Base-by-base conservation (phyloP, 2,888 invertebrate species). In the Junonia oenone region DNA sequence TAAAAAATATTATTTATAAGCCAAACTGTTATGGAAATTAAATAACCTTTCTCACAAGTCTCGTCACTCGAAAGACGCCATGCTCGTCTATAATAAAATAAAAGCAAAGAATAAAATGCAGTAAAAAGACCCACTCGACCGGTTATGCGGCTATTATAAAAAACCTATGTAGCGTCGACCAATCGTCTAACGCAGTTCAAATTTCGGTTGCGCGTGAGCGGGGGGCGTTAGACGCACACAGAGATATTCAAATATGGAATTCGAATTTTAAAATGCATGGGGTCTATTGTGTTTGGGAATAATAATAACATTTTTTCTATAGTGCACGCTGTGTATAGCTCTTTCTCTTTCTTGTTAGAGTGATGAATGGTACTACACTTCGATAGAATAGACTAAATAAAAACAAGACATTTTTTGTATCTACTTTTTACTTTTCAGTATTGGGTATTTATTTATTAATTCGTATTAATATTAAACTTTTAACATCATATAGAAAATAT, bases 111-210 rank as follows among this genome's bases (percentile, higher is more conserved):
- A 56, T 57, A 63, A 61, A 59, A 60, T 56, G 59, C 57, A 50
- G 51, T 45, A 60, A 59, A 64, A 64, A 60, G 57, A 55, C 55
- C 51, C 47, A 51, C 46, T 47, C 35, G 48, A 64, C 57, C 58
- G 50, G 56, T 58, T 60, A 49, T 50, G 57, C 19, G 38, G 11
- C 37, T 15, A 56, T 49, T 40, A 52, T 45, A 49, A 61, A 61
- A 57, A 61, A 59, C 51, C 27, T 51, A 65, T 57, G 72, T 68
- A 68, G 73, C 71, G 62, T 59, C 71, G 64, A 65, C 87, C 88
- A 88, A 87, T 86, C 83, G 64, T 80, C 84, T 85, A 84, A 83
- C 81, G 67, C 71, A 64, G 69, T 82, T 85, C 80, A 84, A 88
- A 89, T 85, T 88, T 87, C 76, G 49, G 57, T 35, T 51, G 58